phyloP scores from a whole-genome alignment of 2,113 vertebrate species.

The Aplodontia rufa region DNA sequence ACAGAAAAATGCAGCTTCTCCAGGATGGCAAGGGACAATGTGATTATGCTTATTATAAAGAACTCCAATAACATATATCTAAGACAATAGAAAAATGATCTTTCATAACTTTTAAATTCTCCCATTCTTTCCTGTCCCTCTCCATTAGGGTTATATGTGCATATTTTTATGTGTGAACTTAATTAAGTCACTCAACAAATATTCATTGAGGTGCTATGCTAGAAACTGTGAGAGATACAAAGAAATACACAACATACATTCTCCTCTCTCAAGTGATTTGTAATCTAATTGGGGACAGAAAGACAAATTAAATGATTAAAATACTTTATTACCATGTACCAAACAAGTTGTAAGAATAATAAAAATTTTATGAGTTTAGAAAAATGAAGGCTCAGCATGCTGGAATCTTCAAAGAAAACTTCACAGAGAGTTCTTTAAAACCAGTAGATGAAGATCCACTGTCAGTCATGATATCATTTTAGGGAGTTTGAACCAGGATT shows the following conservation, averaged over 20 bases:
- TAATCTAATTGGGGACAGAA: neutral
- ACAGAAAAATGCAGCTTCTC: neutral
- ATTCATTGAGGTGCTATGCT: neutral
- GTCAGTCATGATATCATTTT: neutral
- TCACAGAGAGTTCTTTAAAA: neutral
- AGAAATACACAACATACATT: neutral
- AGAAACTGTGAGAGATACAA: constrained; percentile 6
- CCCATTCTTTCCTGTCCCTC: neutral
- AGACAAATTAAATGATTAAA: constrained; percentile 37
- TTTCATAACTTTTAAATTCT: neutral
- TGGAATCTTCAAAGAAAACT: neutral
- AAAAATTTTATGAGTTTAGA: constrained; percentile 20
- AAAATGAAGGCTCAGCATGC: neutral
- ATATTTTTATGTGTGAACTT: constrained; percentile 34
- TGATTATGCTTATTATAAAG: neutral
- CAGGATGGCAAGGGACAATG: neutral
- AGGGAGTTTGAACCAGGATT: neutral
- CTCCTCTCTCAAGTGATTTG: neutral
- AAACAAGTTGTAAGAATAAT: constrained; percentile 19
- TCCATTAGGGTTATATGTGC: neutral
- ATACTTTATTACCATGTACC: neutral
- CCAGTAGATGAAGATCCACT: neutral
- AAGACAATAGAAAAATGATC: neutral
- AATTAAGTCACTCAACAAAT: constrained; percentile 33
- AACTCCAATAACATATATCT: constrained; percentile 12